These are phyloP conservation scores for Brachystomella parvula DNA, from an alignment of 1,140 invertebrate genomes.

Conservation along the genomic window DNA sequence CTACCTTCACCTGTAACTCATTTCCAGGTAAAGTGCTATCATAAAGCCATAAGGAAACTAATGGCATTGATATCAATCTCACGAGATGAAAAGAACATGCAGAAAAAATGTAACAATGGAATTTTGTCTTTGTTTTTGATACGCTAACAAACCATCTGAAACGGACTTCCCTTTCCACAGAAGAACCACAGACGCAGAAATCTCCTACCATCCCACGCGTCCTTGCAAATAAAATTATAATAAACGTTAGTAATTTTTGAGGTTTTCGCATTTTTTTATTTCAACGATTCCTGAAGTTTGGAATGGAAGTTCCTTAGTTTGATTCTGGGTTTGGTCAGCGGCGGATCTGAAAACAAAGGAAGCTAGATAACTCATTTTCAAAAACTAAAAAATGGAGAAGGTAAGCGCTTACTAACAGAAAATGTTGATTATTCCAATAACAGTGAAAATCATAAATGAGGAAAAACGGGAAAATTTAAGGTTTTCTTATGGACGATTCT, in stretches of 20 bases:
- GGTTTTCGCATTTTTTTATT: neutral
- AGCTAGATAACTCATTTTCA: neutral
- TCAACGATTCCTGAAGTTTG: neutral
- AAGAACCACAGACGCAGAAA: neutral
- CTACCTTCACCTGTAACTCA: no score
- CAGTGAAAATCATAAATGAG: no score
- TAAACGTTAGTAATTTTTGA: no score
- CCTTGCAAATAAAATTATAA: neutral
- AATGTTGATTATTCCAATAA: neutral
- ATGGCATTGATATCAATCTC: no score
- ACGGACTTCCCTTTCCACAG: conserved; percentile 1
- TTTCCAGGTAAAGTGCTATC: no score
- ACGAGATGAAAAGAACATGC: no score
- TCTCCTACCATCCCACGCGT: neutral
- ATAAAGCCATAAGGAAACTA: no score
- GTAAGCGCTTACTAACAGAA: neutral
- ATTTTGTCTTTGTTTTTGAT: conserved; percentile 3
- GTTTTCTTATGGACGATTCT: no score
- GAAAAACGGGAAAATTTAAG: no score
- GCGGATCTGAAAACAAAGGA: neutral
- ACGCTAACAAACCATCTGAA: neutral
- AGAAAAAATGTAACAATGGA: conserved; percentile 5
- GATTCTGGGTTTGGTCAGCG: neutral
- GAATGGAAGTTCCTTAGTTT: neutral
- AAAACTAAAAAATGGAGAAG: neutral